Evolutionary conservation across 2,888 invertebrate genomes (phyloP).

Genomic region (Athalia circularis): DNA sequence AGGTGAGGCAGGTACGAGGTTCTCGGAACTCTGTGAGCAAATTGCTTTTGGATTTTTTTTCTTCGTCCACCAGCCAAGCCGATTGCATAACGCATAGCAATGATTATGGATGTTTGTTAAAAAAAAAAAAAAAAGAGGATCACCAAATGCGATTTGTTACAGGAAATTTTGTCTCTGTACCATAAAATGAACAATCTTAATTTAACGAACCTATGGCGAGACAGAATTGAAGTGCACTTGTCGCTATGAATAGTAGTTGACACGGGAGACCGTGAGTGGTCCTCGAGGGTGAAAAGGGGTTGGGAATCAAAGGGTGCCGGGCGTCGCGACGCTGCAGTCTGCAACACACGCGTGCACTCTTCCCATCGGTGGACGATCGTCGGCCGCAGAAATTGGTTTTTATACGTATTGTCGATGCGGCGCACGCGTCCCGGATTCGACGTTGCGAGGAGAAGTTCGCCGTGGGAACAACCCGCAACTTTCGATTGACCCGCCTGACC

Average conservation of each 20-base stretch:
- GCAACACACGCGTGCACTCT: conserved; percentile 31
- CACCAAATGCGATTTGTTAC: no score
- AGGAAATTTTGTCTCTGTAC: no score
- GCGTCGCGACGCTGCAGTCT: conserved; percentile 30
- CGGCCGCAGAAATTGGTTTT: conserved; percentile 35
- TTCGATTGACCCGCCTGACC: conserved; percentile 29
- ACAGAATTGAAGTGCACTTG: conserved; percentile 24
- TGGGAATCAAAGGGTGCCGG: not conserved
- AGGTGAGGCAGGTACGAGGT: not conserved
- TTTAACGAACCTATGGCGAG: no score
- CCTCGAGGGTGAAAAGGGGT: conserved; percentile 27
- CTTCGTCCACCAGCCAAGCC: not conserved
- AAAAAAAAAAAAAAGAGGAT: no score
- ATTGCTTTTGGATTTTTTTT: conserved; percentile 11
- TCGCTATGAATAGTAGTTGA: conserved; percentile 7
- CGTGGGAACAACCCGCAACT: conserved; percentile 36
- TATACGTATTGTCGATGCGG: conserved; percentile 18
- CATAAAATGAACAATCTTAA: no score
- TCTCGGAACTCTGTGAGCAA: conserved; percentile 16
- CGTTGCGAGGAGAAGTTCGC: conserved; percentile 32
- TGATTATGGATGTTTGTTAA: not conserved
- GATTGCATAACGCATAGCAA: conserved; percentile 20
- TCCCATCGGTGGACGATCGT: not conserved
- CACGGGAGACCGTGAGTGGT: conserved; percentile 25
- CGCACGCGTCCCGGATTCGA: conserved; percentile 40